A percentile compares a stretch with the other conserved stretches of the same genome.
These are phyloP conservation scores for Porites lutea DNA, from an alignment of 64 coral and sea anemone genomes.

Conservation along the genomic window DNA sequence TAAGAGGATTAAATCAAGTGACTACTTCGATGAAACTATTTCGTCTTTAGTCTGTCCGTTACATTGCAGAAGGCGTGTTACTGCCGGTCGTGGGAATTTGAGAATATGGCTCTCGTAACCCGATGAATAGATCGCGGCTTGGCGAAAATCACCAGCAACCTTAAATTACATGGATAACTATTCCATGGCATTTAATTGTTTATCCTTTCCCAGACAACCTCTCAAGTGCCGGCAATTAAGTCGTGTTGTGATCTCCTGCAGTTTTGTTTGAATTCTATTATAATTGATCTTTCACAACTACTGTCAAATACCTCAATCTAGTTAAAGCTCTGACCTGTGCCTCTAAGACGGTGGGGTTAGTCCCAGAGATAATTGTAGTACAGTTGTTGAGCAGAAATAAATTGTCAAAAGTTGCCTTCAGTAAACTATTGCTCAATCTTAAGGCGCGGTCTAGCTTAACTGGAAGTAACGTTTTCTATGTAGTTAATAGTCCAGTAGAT, in stretches of 20 bases:
- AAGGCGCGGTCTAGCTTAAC: too few relatives aligned
- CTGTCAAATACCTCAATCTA: slow-evolving; percentile 5
- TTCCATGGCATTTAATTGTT: neutral
- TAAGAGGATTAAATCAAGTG: slow-evolving; percentile 55
- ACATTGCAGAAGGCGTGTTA: neutral
- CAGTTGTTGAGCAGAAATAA: too few relatives aligned
- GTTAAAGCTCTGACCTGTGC: too few relatives aligned
- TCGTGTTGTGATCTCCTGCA: slow-evolving; percentile 26
- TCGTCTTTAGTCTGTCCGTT: neutral
- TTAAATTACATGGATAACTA: slow-evolving; percentile 16
- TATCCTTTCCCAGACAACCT: neutral
- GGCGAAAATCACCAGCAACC: neutral
- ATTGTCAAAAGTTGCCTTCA: too few relatives aligned
- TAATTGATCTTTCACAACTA: slow-evolving; percentile 46
- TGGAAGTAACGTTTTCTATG: neutral
- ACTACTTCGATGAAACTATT: slow-evolving; percentile 22
- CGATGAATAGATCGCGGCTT: neutral
- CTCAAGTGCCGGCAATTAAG: slow-evolving; percentile 19
- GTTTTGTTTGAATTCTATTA: slow-evolving; percentile 38
- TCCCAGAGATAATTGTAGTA: too few relatives aligned
- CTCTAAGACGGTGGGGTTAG: too few relatives aligned
- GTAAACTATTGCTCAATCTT: too few relatives aligned
- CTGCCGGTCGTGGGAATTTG: neutral
- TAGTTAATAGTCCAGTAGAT: too few relatives aligned
- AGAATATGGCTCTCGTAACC: too few relatives aligned